A percentile compares a stretch with the other conserved stretches of the same genome.
These are phyloP conservation scores for Chrysochloris asiatica DNA, from an alignment of 2,113 vertebrate species.

Conservation along the genomic window DNA sequence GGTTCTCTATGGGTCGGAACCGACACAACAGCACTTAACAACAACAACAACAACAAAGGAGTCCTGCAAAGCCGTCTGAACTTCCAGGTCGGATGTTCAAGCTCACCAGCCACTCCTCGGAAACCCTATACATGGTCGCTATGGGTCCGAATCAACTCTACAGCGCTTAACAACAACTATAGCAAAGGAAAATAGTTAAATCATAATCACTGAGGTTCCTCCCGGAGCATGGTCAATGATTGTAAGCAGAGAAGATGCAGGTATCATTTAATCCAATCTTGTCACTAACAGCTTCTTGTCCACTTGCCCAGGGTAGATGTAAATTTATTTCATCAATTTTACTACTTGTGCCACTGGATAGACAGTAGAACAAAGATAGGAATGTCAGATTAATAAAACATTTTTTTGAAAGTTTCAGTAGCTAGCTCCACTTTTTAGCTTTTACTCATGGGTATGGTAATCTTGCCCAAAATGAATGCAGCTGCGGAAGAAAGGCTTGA, in stretches of 20 bases:
- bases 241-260: slow-evolving; percentile 35
- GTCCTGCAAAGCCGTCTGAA: too few species aligned
- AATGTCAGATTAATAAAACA: neutral
- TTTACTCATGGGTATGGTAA: neutral
- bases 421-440: neutral
- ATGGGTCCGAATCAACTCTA: too few species aligned
- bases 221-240: neutral
- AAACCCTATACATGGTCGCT: too few species aligned
- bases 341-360: neutral
- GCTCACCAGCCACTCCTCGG: too few species aligned
- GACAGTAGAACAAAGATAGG: neutral
- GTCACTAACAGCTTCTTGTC: neutral
- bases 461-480: neutral
- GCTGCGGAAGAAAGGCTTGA: neutral
- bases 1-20: too few species aligned
- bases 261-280: slow-evolving; percentile 8
- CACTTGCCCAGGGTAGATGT: neutral
- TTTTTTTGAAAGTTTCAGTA: neutral
- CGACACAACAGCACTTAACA: too few species aligned
- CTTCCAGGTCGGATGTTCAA: too few species aligned
- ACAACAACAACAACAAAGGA: too few species aligned
- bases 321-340: slow-evolving; percentile 6
- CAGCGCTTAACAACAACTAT: too few species aligned
- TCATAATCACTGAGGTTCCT: neutral
- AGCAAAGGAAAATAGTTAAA: neutral